These are phyloP conservation scores for Nerophis lumbriciformis DNA, from an alignment of 2,113 vertebrate genomes.

Conservation along the genomic window DNA sequence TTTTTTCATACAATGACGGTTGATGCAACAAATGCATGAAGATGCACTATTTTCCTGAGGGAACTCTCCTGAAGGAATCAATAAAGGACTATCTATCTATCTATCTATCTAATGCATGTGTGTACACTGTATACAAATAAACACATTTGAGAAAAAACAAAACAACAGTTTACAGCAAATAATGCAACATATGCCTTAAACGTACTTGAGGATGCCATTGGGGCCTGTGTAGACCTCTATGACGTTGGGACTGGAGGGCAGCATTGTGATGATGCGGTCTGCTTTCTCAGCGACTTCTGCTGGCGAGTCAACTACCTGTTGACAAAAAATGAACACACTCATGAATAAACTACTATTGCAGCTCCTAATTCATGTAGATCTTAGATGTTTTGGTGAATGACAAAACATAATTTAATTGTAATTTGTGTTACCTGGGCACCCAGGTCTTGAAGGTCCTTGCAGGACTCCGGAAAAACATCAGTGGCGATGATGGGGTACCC, in stretches of 20 bases:
- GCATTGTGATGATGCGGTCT: conserved; percentile 97
- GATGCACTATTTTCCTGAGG: no score
- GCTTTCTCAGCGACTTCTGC: conserved; percentile 93
- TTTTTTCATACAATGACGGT: no score
- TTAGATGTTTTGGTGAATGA: background rate
- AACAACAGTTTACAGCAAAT: no score
- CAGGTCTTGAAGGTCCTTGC: conserved; percentile 88
- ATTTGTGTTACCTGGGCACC: conserved; percentile 83
- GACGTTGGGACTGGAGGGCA: conserved; percentile 90
- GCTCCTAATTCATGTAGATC: background rate
- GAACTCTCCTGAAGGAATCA: no score
- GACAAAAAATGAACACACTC: background rate
- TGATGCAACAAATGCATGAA: no score
- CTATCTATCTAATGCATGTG: no score
- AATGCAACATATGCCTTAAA: background rate
- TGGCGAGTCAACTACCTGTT: conserved; percentile 86
- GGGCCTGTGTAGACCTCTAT: conserved; percentile 87
- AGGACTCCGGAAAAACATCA: conserved; percentile 92
- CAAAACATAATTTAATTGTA: background rate
- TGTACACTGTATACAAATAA: no score
- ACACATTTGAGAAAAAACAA: no score
- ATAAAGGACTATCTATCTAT: no score
- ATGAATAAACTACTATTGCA: background rate
- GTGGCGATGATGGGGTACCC: conserved; percentile 92
- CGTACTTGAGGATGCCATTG: conserved; percentile 95